Conservation (phyloP, 1,140 invertebrate species). For the Paraescarpia echinospica region DNA sequence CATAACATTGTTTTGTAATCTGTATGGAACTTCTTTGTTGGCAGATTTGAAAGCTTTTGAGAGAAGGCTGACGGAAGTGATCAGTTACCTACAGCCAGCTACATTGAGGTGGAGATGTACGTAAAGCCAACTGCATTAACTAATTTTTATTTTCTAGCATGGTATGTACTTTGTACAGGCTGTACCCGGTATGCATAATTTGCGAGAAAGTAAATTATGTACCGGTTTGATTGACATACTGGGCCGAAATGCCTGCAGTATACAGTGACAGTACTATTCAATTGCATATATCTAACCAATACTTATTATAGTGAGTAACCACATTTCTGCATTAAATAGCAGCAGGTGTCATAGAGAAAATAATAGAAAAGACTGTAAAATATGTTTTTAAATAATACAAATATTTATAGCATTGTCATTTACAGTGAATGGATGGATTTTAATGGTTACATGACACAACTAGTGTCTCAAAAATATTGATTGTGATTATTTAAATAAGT, state of each 20-base stretch:
- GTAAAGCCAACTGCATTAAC: constrained; percentile 22
- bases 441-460: neutral
- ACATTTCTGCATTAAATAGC: too few species aligned
- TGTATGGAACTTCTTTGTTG: neutral
- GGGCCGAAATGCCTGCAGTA: too few species aligned
- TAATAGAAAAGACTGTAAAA: too few species aligned
- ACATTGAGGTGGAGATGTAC: constrained; percentile 90
- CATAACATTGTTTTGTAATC: neutral
- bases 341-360: too few species aligned
- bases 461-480: neutral
- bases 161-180: too few species aligned
- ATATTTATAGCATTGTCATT: neutral
- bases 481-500: neutral
- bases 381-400: too few species aligned
- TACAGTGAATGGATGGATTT: neutral
- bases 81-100: constrained; percentile 86
- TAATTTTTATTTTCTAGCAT: neutral
- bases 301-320: too few species aligned
- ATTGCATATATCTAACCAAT: too few species aligned
- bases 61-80: constrained; percentile 92
- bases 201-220: neutral
- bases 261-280: too few species aligned
- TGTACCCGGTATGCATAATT: neutral
- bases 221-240: neutral
- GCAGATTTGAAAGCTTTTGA: constrained; percentile 96